A percentile compares a stretch with the other conserved stretches of the same genome.
Evolutionary conservation across 2,888 invertebrate genomes (phyloP).

Genomic region (Coecobrya sp.): DNA sequence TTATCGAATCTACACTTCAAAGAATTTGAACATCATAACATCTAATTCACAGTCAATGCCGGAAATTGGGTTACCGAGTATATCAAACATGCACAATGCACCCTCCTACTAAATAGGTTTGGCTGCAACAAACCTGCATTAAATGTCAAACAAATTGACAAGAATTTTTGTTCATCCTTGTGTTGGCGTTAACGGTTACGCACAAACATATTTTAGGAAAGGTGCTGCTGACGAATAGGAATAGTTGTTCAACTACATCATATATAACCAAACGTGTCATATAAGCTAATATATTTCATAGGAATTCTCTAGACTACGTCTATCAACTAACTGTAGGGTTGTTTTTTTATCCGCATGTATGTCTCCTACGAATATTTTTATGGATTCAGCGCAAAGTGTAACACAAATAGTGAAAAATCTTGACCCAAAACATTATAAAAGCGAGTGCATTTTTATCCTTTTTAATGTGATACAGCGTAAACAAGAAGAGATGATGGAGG

Average conservation of each 20-base stretch:
- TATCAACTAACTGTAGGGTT: background rate
- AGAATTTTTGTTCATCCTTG: background rate
- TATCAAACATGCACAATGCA: background rate
- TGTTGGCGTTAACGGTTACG: background rate
- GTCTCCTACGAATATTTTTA: background rate
- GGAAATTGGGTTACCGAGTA: slow-evolving; percentile 74
- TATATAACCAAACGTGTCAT: slow-evolving; percentile 1
- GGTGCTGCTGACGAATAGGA: background rate
- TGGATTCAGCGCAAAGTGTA: slow-evolving; percentile 61
- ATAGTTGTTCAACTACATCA: background rate
- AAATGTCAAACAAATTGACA: slow-evolving; percentile 1
- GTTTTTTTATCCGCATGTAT: background rate
- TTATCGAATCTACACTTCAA: slow-evolving; percentile 24
- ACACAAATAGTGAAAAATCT: slow-evolving; percentile 74
- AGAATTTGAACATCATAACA: background rate
- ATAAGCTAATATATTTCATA: background rate
- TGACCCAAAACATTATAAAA: slow-evolving; percentile 78
- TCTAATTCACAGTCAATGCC: slow-evolving; percentile 53
- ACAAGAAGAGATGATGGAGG: background rate
- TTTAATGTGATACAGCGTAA: slow-evolving; percentile 5
- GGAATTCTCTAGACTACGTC: too few relatives aligned
- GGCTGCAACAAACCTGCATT: slow-evolving; percentile 32
- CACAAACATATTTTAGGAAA: background rate
- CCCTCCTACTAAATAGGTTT: background rate
- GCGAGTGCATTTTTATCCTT: slow-evolving; percentile 66